Conservation (phyloP, 2,113 vertebrate genomes). For the Hippocampus barbouri region DNA sequence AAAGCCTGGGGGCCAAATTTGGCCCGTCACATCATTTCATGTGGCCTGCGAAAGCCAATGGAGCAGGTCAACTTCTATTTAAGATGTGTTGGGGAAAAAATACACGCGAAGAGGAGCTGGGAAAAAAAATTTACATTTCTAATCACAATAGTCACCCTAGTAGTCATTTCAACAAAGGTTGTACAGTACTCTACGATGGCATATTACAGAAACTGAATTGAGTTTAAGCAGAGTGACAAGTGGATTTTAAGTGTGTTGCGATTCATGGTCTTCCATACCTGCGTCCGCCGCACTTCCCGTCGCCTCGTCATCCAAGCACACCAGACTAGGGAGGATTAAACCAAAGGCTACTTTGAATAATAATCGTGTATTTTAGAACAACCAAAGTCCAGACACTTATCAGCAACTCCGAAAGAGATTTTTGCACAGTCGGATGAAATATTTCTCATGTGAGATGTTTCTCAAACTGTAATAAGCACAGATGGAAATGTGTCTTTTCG, state of each 20-base stretch:
- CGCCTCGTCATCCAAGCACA: slow-evolving; percentile 74
- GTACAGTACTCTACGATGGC: background rate
- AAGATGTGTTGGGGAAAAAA: too few species aligned
- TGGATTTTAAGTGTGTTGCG: background rate
- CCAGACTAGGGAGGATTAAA: slow-evolving; percentile 58
- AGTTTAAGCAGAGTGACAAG: background rate
- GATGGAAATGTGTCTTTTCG: too few species aligned
- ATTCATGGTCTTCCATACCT: slow-evolving; percentile 57
- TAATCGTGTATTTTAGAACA: slow-evolving; percentile 29
- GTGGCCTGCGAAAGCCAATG: too few species aligned
- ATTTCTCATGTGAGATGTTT: too few species aligned
- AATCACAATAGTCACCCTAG: background rate
- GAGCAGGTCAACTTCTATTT: too few species aligned
- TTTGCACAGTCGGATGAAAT: too few species aligned
- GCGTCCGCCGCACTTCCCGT: slow-evolving; percentile 42
- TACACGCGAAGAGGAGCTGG: too few species aligned
- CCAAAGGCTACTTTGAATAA: background rate
- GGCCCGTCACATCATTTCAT: too few species aligned
- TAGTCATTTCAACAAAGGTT: background rate
- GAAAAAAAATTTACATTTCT: too few species aligned
- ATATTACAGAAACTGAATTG: background rate
- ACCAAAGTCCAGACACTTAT: background rate
- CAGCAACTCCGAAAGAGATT: background rate
- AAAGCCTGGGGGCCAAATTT: too few species aligned
- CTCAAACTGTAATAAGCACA: too few species aligned